Evolutionary conservation across 2,113 vertebrate genomes (phyloP), one percentile per base, ranked within the genome.

Genomic region (Otolemur garnettii): DNA sequence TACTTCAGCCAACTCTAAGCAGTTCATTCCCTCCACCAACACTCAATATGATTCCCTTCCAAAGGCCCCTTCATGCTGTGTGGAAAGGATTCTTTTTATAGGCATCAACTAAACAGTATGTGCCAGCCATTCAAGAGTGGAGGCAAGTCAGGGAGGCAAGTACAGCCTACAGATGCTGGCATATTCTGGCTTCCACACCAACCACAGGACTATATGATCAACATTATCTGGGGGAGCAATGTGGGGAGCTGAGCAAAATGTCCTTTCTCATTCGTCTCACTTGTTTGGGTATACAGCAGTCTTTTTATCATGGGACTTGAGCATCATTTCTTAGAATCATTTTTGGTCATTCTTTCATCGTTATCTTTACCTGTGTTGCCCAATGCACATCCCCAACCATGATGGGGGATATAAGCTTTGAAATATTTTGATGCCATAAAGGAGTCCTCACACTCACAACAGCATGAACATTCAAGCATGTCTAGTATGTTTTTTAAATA

Each of bases 151-250:
- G n/a, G n/a, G 72, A 10, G 18, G 55, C 35, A 86, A 5, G 18
- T 4, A 33, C 0, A 60, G 1, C 26, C 55, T 75, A 8, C 10
- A 17, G 35, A 30, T 26, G 22, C 66, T 21, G 5, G 4, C 15
- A 7, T 50, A 64, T 45, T 33, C 60, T 38, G 50, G 21, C 45
- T 57, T 33, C 19, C 35, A 9, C 2, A 22, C 5, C 11, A 2
- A 15, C 13, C 24, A 2, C 3, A 10, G 7, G 4, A 42, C 55
- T 62, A 17, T 10, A 9, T 14, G 26, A 35, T 7, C 18, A 53
- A 9, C 15, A n/a, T 5, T 3, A 1, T 2, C 0, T 11, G 24
- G 72, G 2, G 1, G 26, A n/a, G 7, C 33, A 60, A 38, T 8
- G 9, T 30, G 4, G 6, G 10, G n/a, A 38, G 5, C 4, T 12